phyloP scores from a whole-genome alignment of 1,140 invertebrate genomes.

The Meloidogyne chitwoodi region DNA sequence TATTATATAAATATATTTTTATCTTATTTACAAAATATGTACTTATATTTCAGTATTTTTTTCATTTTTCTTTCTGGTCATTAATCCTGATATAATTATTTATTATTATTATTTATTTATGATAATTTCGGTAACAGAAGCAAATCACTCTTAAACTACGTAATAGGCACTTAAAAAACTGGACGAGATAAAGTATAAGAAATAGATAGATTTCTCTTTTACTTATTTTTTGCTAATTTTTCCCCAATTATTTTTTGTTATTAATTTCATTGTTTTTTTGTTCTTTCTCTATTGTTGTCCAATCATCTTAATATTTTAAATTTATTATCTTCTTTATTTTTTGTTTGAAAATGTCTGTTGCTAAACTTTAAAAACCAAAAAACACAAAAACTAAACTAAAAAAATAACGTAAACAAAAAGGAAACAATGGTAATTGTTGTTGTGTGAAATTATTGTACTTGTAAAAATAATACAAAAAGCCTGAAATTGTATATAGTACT shows the following conservation, averaged over 20 bases:
- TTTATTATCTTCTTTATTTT: neutral
- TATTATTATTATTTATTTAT: neutral
- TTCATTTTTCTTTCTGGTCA: neutral
- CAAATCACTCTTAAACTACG: neutral
- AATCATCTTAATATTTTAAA: neutral
- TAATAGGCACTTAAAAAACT: neutral
- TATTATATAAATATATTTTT: too few species aligned
- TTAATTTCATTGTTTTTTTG: neutral
- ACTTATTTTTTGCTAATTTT: neutral
- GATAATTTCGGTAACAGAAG: neutral
- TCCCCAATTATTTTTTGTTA: neutral
- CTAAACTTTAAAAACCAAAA: neutral
- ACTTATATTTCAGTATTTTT: too few species aligned
- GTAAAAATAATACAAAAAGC: neutral
- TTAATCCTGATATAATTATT: neutral
- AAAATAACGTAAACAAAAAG: neutral
- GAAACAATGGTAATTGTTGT: neutral
- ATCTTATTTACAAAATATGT: too few species aligned
- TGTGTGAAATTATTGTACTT: neutral
- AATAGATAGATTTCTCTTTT: neutral
- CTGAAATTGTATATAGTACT: neutral
- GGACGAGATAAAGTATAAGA: too few species aligned
- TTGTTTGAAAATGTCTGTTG: neutral
- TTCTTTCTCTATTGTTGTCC: neutral
- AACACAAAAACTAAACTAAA: neutral